Evolutionary conservation across 2,888 invertebrate species (phyloP), one percentile per base, ranked within the genome.

Genomic region (Drosophila eohydei): DNA sequence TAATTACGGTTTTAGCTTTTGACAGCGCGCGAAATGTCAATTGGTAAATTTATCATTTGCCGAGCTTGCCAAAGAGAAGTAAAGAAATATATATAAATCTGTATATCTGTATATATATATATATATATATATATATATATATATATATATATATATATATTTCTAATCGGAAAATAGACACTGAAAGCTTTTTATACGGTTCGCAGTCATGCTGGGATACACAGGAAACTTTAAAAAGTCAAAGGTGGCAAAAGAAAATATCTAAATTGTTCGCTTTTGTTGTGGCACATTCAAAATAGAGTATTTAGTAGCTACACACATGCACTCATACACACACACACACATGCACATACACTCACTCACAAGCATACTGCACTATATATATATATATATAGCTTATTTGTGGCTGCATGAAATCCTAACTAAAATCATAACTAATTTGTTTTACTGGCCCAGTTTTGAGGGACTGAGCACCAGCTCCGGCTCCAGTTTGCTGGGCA

Each of bases 381-480:
- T 32, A 71, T 62, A 55, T 44, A 68, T 40, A 74, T 54, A 52
- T 46, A 55, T 55, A 55, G 38, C 7, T 36, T 62, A 57, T 54
- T 77, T 68, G 66, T 74, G 72, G 60, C 77, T 80, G 80, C 62
- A 75, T 78, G 71, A 71, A 61, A 71, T 67, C 73, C 87, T 86
- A 87, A 79, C 89, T 83, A 82, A 84, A 80, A 78, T 71, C 78
- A 68, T 71, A 78, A 71, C 78, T 81, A 81, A 80, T 43, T 26
- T 46, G 44, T 67, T 59, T 50, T 32, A 64, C 21, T 93, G 93
- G 55, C 93, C 93, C 72, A 93, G 91, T 80, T 93, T 93, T 38
- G 93, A 92, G 56, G 93, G 93, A 86, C 93, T 93, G 75, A 93
- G 89, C 77, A 93, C 91, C 74, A 93, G 78, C 81, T 93, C 93